Evolutionary conservation across 2,888 invertebrate species (phyloP).

Genomic region (Campopleginae sp.): DNA sequence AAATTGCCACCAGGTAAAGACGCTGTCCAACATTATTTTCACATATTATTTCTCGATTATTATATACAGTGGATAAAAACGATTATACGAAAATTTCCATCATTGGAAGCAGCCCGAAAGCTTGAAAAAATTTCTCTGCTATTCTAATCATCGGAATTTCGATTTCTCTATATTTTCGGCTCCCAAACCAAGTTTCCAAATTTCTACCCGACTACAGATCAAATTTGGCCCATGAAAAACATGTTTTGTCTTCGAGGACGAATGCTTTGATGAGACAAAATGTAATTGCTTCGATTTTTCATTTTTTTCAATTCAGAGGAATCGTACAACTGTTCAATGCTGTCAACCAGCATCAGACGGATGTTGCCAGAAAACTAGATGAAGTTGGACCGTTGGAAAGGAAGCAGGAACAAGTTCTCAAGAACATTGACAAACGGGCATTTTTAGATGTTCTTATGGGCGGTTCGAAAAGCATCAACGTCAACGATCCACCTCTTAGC

Average conservation of each 20-base stretch:
- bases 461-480: conserved; percentile 80
- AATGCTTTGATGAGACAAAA: not conserved
- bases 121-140: not conserved
- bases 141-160: not conserved
- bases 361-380: conserved; percentile 89
- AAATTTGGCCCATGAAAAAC: not conserved
- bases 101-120: not conserved
- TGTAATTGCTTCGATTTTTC: not conserved
- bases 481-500: conserved; percentile 79
- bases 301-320: conserved; percentile 86
- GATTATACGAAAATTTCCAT: not conserved
- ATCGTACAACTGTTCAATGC: conserved; percentile 97
- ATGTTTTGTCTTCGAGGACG: not conserved
- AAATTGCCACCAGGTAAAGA: conserved; percentile 91
- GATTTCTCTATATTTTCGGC: not conserved
- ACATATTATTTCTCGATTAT: not conserved
- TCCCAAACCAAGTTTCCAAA: not conserved
- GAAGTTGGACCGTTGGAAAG: conserved; percentile 91
- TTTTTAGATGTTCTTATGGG: conserved; percentile 93
- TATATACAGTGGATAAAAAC: conserved; percentile 21
- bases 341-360: conserved; percentile 93
- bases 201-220: not conserved
- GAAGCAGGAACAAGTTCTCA: conserved; percentile 91
- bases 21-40: conserved; percentile 34
- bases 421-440: conserved; percentile 90